phyloP scores from a whole-genome alignment of 2,797 vertebrate species.

The Borostomias antarcticus region DNA sequence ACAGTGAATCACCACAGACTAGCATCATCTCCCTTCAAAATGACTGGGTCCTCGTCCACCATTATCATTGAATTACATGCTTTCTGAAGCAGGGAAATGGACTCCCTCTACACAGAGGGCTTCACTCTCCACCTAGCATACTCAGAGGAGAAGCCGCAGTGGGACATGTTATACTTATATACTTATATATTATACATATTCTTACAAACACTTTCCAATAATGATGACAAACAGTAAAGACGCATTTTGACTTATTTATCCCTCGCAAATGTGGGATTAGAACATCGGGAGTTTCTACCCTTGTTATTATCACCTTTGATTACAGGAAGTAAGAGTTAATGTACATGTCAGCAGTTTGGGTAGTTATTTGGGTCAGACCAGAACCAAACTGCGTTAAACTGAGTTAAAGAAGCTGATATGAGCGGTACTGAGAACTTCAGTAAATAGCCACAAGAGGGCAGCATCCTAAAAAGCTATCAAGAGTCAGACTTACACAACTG shows the following conservation, averaged over 20 bases:
- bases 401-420: neutral
- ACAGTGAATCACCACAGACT: constrained; percentile 29
- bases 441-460: neutral
- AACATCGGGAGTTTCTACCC: neutral
- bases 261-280: neutral
- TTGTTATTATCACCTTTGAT: constrained; percentile 13
- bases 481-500: too few relatives aligned
- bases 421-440: neutral
- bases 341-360: too few relatives aligned
- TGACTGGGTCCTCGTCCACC: constrained; percentile 18
- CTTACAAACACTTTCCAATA: too few relatives aligned
- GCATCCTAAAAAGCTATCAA: constrained; percentile 6
- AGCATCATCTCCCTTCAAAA: constrained; percentile 8
- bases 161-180: too few relatives aligned
- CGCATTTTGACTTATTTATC: too few relatives aligned
- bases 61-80: constrained; percentile 23
- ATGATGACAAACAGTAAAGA: neutral
- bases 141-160: too few relatives aligned
- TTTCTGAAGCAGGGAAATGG: constrained; percentile 25
- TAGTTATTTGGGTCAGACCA: neutral
- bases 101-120: too few relatives aligned
- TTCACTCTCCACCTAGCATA: too few relatives aligned
- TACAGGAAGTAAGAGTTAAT: constrained; percentile 7
- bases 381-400: neutral
- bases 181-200: too few relatives aligned